Conservation (phyloP, 2,888 invertebrate genomes). For the Aphidius colemani region DNA sequence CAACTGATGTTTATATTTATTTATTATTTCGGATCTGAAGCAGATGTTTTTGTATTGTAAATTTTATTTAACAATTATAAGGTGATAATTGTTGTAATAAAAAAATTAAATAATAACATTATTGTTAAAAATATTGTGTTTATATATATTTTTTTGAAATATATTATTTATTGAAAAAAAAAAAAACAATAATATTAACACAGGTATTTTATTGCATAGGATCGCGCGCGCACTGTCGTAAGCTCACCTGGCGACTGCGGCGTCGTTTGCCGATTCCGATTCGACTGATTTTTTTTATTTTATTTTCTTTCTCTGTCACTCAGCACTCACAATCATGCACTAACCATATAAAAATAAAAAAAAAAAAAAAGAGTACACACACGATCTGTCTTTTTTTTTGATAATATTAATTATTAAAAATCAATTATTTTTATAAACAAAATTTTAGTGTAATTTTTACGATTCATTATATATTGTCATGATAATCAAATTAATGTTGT, state of each 20-base stretch:
- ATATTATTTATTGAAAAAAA: background rate
- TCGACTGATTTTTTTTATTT: conserved; percentile 22
- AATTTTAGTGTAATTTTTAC: no score
- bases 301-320: conserved; percentile 26
- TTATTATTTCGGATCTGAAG: no score
- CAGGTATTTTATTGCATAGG: conserved; percentile 18
- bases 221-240: conserved; percentile 44
- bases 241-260: conserved; percentile 58
- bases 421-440: no score
- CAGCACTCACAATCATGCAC: no score
- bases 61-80: no score
- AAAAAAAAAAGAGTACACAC: no score
- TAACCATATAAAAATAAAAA: no score
- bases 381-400: no score
- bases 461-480: no score
- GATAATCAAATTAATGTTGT: background rate
- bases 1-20: no score
- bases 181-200: background rate
- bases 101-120: background rate
- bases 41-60: no score
- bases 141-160: background rate
- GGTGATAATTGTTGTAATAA: background rate
- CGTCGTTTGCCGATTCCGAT: conserved; percentile 37
- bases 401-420: no score
- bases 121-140: background rate